These are phyloP conservation scores for Acanthosoma haemorrhoidale DNA, from an alignment of 2,888 invertebrate genomes.

Conservation along the genomic window DNA sequence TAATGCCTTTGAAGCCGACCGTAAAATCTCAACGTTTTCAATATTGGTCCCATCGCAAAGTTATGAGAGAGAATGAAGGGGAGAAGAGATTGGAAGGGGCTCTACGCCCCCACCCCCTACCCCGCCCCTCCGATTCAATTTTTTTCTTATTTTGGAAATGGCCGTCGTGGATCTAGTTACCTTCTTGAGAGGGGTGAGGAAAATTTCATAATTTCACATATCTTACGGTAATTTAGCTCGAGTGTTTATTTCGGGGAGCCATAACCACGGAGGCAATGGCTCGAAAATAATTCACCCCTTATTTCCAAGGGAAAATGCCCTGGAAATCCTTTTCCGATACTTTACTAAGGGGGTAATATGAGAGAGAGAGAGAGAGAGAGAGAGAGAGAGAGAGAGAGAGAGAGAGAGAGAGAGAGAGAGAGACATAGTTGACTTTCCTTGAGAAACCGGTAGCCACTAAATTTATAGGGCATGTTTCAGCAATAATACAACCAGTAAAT, in stretches of 20 bases:
- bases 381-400: no score
- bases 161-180: background rate
- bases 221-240: conserved; percentile 22
- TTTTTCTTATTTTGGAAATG: conserved; percentile 1
- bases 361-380: no score
- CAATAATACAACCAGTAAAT: no score
- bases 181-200: background rate
- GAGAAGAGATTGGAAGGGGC: background rate
- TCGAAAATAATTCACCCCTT: conserved; percentile 17
- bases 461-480: no score
- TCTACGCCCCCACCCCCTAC: no score
- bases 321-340: conserved; percentile 23
- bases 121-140: background rate
- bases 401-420: no score
- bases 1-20: conserved; percentile 18
- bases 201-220: conserved; percentile 31
- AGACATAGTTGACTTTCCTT: no score
- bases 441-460: no score
- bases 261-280: conserved; percentile 16
- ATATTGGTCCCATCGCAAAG: conserved; percentile 23
- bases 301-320: conserved; percentile 8
- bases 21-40: conserved; percentile 28
- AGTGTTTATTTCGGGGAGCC: conserved; percentile 23
- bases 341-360: conserved; percentile 11
- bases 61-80: conserved; percentile 12